Evolutionary conservation across 2,888 invertebrate genomes (phyloP), one percentile per base, ranked within the genome.

Genomic region (Branchellion lobata): DNA sequence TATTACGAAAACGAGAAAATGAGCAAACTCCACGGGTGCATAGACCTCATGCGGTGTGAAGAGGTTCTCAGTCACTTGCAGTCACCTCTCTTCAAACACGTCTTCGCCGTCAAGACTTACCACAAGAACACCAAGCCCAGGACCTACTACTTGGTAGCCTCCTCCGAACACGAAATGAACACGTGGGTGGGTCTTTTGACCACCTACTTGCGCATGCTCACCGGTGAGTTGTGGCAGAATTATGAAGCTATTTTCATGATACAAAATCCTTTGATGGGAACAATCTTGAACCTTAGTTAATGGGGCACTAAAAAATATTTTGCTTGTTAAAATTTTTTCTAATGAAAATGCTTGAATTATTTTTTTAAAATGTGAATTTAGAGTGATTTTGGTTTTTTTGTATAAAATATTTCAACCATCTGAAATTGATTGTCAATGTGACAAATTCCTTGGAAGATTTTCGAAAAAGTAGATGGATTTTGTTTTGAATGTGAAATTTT

Each of bases 71-170:
- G 65, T 24, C 77, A 77, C 40, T 24, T 77, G 1, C 33, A 29
- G 1, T 77, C 77, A 5, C 33, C 47, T 27, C 8, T 36, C 31
- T 77, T 77, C 77, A n/a, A 65, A 21, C 65, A 77, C 65, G 65
- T 77, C 65, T 77, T 77, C 53, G 77, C 77, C 34, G 61, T 77
- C 36, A 77, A 34, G n/a, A 77, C 77, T 29, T 77, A 57, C 29
- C 33, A 34, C 65, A 65, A 65, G 21, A n/a, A 34, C 24, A 34
- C 24, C 14, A 14, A n/a, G 27, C 77, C 65, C 0, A 61, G 77
- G 27, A 77, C 77, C 33, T 77, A 77, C n/a, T 77, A 34, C 34
- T 33, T 77, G 1, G 77, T 36, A 21, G 34, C 77, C 1, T n/a
- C 47, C 14, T 36, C 61, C 40, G 77, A 77, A 57, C 34, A 77